Percentiles rank a stretch among this genome's conserved stretches.
phyloP scores from a whole-genome alignment of 1,140 invertebrate genomes.

The Drosophila busckii region DNA sequence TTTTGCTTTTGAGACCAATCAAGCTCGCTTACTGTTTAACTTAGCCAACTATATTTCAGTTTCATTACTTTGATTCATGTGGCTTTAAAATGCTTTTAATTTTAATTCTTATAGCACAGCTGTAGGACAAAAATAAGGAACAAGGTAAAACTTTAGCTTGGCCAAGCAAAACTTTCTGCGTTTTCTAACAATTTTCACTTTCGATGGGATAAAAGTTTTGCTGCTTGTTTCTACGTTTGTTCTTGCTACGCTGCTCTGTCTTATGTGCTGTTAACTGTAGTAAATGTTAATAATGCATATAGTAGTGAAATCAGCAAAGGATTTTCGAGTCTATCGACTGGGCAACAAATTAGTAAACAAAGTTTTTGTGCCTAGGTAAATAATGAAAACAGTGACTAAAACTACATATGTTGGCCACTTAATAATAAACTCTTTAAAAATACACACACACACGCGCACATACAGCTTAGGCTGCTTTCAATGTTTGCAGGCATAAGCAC shows the following conservation, averaged over 20 bases:
- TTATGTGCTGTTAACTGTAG: conserved; percentile 27
- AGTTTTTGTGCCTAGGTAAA: no score
- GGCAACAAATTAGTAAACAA: background rate
- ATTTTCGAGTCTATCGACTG: conserved; percentile 17
- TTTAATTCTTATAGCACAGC: conserved; percentile 69
- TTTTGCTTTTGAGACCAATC: no score
- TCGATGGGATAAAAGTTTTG: conserved; percentile 2
- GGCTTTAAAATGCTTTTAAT: conserved; percentile 58
- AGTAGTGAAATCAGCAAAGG: no score
- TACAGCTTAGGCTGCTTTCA: no score
- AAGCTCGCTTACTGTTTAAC: background rate
- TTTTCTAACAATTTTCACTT: background rate
- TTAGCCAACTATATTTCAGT: background rate
- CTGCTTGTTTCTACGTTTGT: conserved; percentile 17
- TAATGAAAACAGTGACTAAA: background rate
- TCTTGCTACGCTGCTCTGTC: no score
- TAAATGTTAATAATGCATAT: conserved; percentile 66
- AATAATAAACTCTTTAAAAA: no score
- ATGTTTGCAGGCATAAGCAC: no score
- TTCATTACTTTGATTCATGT: background rate
- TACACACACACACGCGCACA: no score
- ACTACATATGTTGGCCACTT: no score
- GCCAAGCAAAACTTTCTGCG: conserved; percentile 5
- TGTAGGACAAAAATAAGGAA: no score
- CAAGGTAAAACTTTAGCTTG: conserved; percentile 56